phyloP scores from a whole-genome alignment of 2,888 invertebrate species.

The Heliconius cydno region DNA sequence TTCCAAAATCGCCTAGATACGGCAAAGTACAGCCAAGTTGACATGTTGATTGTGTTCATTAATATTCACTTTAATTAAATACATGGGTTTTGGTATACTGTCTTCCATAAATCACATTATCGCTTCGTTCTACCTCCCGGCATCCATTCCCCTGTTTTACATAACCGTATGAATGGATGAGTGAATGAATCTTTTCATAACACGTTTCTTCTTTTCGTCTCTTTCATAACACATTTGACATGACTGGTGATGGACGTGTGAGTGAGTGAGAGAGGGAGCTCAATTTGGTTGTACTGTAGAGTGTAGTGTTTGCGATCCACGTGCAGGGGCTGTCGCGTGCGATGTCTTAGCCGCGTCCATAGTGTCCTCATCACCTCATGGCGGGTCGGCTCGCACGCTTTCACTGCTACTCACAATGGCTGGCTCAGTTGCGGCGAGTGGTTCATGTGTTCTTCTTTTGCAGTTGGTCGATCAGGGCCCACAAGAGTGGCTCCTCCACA shows the following conservation, averaged over 20 bases:
- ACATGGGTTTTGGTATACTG: constrained; percentile 67
- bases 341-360: constrained; percentile 69
- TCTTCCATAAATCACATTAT: constrained; percentile 51
- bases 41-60: constrained; percentile 50
- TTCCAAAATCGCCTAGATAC: constrained; percentile 5
- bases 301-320: constrained; percentile 70
- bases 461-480: constrained; percentile 84
- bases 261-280: constrained; percentile 45
- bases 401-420: constrained; percentile 79
- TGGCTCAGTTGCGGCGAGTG: constrained; percentile 73
- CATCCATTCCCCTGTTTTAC: constrained; percentile 63
- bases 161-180: constrained; percentile 54
- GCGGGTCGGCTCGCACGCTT: constrained; percentile 77
- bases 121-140: constrained; percentile 58
- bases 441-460: constrained; percentile 83
- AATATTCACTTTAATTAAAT: constrained; percentile 59
- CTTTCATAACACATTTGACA: too few relatives aligned
- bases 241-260: too few relatives aligned
- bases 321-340: constrained; percentile 40
- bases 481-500: constrained; percentile 84
- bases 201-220: too few relatives aligned
- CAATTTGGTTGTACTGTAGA: constrained; percentile 78
- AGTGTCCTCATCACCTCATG: constrained; percentile 78
- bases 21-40: constrained; percentile 79
- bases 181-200: too few relatives aligned